Percentiles rank a stretch among this genome's conserved stretches.
Evolutionary conservation across 2,797 vertebrate genomes (phyloP).

Genomic region (Masticophis lateralis): DNA sequence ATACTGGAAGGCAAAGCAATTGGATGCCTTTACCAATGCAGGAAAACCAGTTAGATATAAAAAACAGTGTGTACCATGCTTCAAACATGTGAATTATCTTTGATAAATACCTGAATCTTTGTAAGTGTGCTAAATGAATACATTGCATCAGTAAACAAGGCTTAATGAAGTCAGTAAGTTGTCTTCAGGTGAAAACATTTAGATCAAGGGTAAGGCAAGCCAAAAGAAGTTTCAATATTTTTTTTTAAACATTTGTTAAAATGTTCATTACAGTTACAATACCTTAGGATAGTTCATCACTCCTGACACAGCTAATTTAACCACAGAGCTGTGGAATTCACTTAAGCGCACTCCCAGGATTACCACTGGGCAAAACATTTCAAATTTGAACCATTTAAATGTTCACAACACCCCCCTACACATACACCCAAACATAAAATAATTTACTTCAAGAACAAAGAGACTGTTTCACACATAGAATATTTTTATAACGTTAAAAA

Average conservation of each 20-base stretch:
- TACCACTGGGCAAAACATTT: not conserved
- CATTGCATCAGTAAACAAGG: not conserved
- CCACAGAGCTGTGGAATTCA: not conserved
- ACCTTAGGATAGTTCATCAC: not conserved
- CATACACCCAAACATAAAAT: not conserved
- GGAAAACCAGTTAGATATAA: not conserved
- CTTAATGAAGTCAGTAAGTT: not conserved
- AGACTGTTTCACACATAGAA: not conserved
- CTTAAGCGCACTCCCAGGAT: not conserved
- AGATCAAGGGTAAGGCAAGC: not conserved
- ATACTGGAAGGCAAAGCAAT: not conserved
- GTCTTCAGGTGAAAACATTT: not conserved
- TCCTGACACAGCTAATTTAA: not conserved
- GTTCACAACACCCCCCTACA: not conserved
- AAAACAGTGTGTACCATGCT: not conserved
- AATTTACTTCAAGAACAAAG: not conserved
- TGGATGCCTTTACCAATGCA: not conserved
- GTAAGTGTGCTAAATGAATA: not conserved
- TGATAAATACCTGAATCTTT: not conserved
- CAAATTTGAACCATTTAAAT: not conserved
- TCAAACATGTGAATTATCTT: not conserved
- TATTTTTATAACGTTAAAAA: not conserved
- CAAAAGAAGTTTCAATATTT: not conserved
- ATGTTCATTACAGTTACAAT: not conserved
- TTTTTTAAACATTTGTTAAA: not conserved